Base-by-base conservation (phyloP, 1,140 invertebrate species). In the Cyclargus thomasi region DNA sequence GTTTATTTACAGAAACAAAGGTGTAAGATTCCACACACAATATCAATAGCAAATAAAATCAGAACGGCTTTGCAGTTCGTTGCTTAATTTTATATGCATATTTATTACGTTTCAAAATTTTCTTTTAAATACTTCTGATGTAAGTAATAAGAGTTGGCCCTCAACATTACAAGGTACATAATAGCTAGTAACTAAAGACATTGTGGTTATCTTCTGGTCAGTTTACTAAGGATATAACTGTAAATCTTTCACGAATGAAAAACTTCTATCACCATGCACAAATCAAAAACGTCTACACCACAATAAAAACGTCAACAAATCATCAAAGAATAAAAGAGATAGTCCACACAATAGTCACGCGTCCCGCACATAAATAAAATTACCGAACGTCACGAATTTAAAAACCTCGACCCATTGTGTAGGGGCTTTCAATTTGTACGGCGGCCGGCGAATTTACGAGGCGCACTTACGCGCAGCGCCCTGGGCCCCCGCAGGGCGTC, bases 321-420 rank as follows among this genome's bases (percentile, higher is more conserved):
- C 39, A 47, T 47, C 39, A 47, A 47, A 47, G 39, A 47, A 47
- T 47, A 47, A 47, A 47, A 47, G 39, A 47, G 39, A 47, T 47
- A 47, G 39, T 47, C 35, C 36, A 63, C 75, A 79, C 74, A 78
- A 77, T 67, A 70, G 77, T 70, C 83, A 81, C 80, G 81, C 79
- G 82, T 76, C 78, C 76, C 68, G 67, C 71, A 69, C 80, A 80
- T 84, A 86, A 86, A 86, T 83, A 81, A 86, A 80, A 83, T 83
- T 78, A 84, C 76, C 75, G 73, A 72, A 71, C 73, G 72, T 74
- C 72, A 73, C 69, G 72, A 66, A 64, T 65, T 76, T 73, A 74
- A 81, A 81, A 79, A 74, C 64, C 76, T 74, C 75, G 69, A 65
- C 70, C 73, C 66, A 74, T 77, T 74, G 74, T 74, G 67, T 53